Percentiles rank a stretch among this genome's conserved stretches.
These are phyloP conservation scores for Harpagifer antarcticus DNA, from an alignment of 2,797 vertebrate genomes.

Conservation along the genomic window DNA sequence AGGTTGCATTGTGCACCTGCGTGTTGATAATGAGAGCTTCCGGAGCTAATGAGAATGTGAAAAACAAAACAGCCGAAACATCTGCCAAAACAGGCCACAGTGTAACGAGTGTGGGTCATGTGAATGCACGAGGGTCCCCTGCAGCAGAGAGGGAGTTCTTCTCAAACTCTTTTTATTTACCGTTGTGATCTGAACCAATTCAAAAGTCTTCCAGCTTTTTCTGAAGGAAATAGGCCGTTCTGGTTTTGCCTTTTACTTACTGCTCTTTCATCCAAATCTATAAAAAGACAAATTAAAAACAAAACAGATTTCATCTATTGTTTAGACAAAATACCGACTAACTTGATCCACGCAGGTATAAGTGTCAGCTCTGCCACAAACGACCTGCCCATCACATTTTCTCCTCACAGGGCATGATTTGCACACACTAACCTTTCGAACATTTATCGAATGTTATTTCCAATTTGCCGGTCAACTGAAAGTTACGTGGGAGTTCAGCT, in stretches of 20 bases:
- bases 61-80: slow-evolving; percentile 57
- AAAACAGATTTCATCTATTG: background rate
- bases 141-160: slow-evolving; percentile 25
- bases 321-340: slow-evolving; percentile 15
- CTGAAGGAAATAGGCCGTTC: slow-evolving; percentile 28
- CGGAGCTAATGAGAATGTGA: slow-evolving; percentile 63
- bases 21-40: slow-evolving; percentile 69
- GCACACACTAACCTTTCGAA: slow-evolving; percentile 60
- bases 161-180: slow-evolving; percentile 47
- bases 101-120: slow-evolving; percentile 51
- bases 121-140: slow-evolving; percentile 51
- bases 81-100: slow-evolving; percentile 65
- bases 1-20: slow-evolving; percentile 72
- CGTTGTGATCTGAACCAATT: slow-evolving; percentile 63
- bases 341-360: slow-evolving; percentile 33
- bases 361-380: slow-evolving; percentile 55
- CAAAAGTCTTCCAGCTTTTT: slow-evolving; percentile 20
- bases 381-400: slow-evolving; percentile 26
- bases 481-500: slow-evolving; percentile 54
- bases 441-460: slow-evolving; percentile 47
- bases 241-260: slow-evolving; percentile 27
- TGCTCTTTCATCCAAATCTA: background rate
- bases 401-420: slow-evolving; percentile 36
- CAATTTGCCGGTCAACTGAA: slow-evolving; percentile 65
- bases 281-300: background rate